Conservation (phyloP, 2,797 vertebrate species). For the Loris lydekkerianus region DNA sequence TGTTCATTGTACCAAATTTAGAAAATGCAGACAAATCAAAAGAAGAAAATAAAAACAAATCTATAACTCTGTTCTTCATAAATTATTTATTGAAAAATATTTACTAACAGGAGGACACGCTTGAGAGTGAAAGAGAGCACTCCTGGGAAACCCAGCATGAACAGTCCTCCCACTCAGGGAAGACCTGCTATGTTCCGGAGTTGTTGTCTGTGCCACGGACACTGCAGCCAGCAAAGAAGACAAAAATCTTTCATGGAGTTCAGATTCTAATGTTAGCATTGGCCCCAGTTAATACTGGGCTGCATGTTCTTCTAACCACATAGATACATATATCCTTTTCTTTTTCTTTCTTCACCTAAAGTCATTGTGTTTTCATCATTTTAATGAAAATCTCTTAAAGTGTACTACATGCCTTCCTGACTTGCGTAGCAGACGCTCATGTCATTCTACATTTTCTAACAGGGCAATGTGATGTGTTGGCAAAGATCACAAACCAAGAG, state of each 20-base stretch:
- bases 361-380: neutral
- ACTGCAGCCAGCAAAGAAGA: neutral
- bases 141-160: neutral
- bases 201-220: neutral
- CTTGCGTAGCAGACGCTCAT: neutral
- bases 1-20: conserved; percentile 3
- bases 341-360: conserved; percentile 15
- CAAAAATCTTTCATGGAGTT: neutral
- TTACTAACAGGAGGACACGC: neutral
- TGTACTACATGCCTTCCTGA: neutral
- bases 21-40: conserved; percentile 35
- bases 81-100: neutral
- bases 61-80: neutral
- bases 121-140: neutral
- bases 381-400: conserved; percentile 29
- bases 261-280: neutral
- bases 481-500: neutral
- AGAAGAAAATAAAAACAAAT: conserved; percentile 35
- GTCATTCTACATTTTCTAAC: neutral
- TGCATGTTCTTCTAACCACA: neutral
- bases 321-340: neutral
- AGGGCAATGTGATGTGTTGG: neutral
- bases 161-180: neutral
- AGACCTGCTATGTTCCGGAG: neutral
- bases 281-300: neutral